Base-by-base conservation (phyloP, 2,797 vertebrate species). In the Myripristis jacobus region DNA sequence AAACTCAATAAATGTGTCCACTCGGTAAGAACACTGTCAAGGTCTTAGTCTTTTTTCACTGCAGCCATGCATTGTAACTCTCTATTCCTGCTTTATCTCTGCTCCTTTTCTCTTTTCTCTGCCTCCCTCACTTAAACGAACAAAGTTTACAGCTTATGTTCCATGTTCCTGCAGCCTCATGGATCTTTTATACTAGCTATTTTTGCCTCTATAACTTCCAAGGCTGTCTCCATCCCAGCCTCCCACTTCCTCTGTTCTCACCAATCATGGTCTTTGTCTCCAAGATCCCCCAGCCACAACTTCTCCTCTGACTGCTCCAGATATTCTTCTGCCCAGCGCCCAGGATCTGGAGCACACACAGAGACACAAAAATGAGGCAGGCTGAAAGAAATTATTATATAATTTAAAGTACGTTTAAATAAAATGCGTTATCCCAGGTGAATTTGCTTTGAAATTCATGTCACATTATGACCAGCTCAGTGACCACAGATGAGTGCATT, bases 261-360 rank as follows among this genome's bases (percentile, higher is more conserved):
- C 97, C 97, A 99, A 86, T 96, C 96, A 18, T 91, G 87, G 57
- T 93, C 94, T 91, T 91, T 95, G 91, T 95, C 94, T 94, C 97
- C 94, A 0, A 95, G 89, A 72, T 98, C 98, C 66, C 97, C 98
- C 55, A 99, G 91, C 98, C 98, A 99, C 64, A 99, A 87, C 77
- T 99, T 99, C 91, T 99, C 98, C 88, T 98, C 97, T 0, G 97
- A 98, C 83, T 99, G 98, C 84, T 99, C 97, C 77, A 99, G 88
- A 80, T 99, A 99, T 56, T 99, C 98, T 80, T 99, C 96, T n/a
- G 98, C 97, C 98, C 98, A 99, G 77, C 96, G 96, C 12, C 94
- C 94, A 0, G 97, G 97, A 90, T 98, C 98, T 97, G 78, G 12
- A 81, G 25, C 65, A 55, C 21, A 52, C 13, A 11, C 15, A 16